Percentiles rank a stretch among this genome's conserved stretches.
phyloP scores from a whole-genome alignment of 2,888 invertebrate species.

The Torymus auratus region DNA sequence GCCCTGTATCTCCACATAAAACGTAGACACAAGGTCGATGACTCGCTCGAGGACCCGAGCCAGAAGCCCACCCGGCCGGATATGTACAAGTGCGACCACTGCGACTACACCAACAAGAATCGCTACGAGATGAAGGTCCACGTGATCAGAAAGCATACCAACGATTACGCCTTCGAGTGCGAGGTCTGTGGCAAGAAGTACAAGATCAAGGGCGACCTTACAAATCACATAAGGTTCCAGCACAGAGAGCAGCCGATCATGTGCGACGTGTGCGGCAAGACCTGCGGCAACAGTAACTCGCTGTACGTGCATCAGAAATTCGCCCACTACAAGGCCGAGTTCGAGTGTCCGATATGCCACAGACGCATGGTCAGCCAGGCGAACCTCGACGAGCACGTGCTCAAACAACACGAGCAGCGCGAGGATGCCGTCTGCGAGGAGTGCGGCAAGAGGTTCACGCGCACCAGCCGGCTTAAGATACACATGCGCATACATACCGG shows the following conservation, averaged over 20 bases:
- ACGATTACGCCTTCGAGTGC: constrained; percentile 65
- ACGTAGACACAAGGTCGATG: constrained; percentile 66
- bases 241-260: constrained; percentile 63
- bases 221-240: constrained; percentile 63
- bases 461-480: constrained; percentile 71
- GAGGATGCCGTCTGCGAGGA: constrained; percentile 75
- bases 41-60: not conserved
- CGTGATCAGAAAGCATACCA: constrained; percentile 67
- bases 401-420: constrained; percentile 72
- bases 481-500: constrained; percentile 75
- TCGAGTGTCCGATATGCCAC: constrained; percentile 73
- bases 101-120: constrained; percentile 69
- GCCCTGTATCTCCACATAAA: constrained; percentile 72
- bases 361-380: constrained; percentile 76
- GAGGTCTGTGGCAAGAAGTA: constrained; percentile 67
- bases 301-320: constrained; percentile 73
- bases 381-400: constrained; percentile 75
- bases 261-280: constrained; percentile 71
- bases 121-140: constrained; percentile 70
- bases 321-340: constrained; percentile 74
- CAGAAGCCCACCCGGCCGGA: constrained; percentile 45
- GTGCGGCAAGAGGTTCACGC: constrained; percentile 73
- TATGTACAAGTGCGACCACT: constrained; percentile 65
- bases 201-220: constrained; percentile 66
- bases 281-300: constrained; percentile 72